Percentiles rank a stretch among this genome's conserved stretches.
Evolutionary conservation across 2,888 invertebrate species (phyloP).

Genomic region (Luperina nickerlii): DNA sequence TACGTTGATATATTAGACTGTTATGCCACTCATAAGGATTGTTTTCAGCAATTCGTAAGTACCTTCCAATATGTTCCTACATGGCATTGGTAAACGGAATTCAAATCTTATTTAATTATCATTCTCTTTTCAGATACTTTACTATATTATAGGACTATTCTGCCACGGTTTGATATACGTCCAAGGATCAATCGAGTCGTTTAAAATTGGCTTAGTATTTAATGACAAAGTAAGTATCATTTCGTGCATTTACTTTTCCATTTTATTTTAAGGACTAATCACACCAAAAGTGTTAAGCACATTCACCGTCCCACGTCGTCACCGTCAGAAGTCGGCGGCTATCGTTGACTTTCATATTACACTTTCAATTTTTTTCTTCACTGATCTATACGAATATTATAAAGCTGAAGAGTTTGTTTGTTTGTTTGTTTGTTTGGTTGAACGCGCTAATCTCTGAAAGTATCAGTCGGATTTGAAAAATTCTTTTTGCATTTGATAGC

Average conservation of each 20-base stretch:
- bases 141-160: not conserved
- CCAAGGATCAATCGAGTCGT: not conserved
- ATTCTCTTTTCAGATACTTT: not conserved
- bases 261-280: not conserved
- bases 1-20: constrained; percentile 30
- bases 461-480: no score
- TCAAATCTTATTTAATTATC: not conserved
- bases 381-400: no score
- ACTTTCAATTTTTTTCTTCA: no score
- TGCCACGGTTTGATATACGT: not conserved
- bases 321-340: no score
- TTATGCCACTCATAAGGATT: constrained; percentile 4
- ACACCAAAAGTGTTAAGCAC: not conserved
- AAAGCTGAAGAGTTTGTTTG: no score
- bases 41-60: constrained; percentile 32
- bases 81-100: not conserved
- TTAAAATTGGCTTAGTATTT: not conserved
- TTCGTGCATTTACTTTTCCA: not conserved
- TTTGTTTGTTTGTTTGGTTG: no score
- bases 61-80: not conserved
- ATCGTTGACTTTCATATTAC: no score
- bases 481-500: no score
- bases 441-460: no score
- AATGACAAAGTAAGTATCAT: not conserved
- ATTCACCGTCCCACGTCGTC: no score